Base-by-base conservation (phyloP, 2,888 invertebrate genomes). In the Caenorhabditis angaria region DNA sequence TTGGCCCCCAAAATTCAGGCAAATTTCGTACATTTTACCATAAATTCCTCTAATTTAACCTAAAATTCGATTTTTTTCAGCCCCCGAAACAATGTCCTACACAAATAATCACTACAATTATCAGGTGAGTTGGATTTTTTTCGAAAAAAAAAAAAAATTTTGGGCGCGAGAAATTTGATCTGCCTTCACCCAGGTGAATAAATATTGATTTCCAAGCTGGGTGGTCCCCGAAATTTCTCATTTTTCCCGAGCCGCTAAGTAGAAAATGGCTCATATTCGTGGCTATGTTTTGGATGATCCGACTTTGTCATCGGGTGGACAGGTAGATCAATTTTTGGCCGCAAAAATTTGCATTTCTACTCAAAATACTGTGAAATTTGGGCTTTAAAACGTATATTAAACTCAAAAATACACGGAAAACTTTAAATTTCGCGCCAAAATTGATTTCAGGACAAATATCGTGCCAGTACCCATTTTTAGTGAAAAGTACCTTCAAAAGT, bases 51-150 rank as follows among this genome's bases (percentile, higher is more conserved):
- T 8, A 32, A 10, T 32, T 41, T 41, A 18, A 12, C 41, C 50
- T 53, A 58, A 62, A 61, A 20, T 55, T n/a, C n/a, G n/a, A n/a
- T n/a, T n/a, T n/a, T n/a, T n/a, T n/a, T n/a, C n/a, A n/a, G n/a
- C n/a, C n/a, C n/a, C n/a, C 35, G 56, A 64, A 50, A 57, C 2
- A 28, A 82, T 82, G 82, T 77, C 77, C 22, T 81, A 80, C 75
- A 76, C 77, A 48, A 68, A 77, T 58, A 82, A 82, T 61, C 79
- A 83, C 66, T 84, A 84, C 75, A 83, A 84, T 66, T 84, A 83
- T 76, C 84, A 83, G 82, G 83, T 83, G 61, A 12, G 74, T 66
- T 63, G 41, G 32, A 60, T n/a, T 32, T 32, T 12, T 12, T 57
- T 57, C 5, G 28, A 24, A 28, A 55, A 6, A 1, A 18, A 54